These are phyloP conservation scores for Reinhardtius hippoglossoides DNA, from an alignment of 2,113 vertebrate species.

Conservation along the genomic window DNA sequence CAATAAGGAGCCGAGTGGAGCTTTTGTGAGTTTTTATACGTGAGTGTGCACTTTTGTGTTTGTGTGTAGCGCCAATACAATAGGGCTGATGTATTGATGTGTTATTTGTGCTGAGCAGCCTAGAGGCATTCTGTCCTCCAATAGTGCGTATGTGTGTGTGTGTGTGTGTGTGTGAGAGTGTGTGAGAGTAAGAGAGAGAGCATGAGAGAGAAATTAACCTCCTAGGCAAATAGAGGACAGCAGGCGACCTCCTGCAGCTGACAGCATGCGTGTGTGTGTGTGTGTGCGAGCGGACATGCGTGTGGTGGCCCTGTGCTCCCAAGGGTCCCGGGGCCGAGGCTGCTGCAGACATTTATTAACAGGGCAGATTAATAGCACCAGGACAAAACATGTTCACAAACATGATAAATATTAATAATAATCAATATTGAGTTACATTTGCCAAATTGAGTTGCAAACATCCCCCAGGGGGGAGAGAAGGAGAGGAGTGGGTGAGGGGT, in stretches of 20 bases:
- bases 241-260: conserved; percentile 64
- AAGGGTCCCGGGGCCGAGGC: conserved; percentile 68
- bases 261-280: conserved; percentile 61
- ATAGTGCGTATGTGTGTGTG: conserved; percentile 6
- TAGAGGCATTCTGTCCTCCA: conserved; percentile 58
- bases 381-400: conserved; percentile 87
- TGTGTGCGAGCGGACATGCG: conserved; percentile 15
- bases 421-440: conserved; percentile 90
- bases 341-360: conserved; percentile 88
- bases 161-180: too few species aligned
- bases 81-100: conserved; percentile 75
- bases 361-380: conserved; percentile 90
- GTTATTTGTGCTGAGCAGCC: conserved; percentile 75
- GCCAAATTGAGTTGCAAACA: conserved; percentile 84
- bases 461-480: conserved; percentile 74
- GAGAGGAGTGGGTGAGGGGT: neutral
- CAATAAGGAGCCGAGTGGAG: conserved; percentile 14
- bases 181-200: neutral
- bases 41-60: conserved; percentile 56
- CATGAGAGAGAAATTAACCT: conserved; percentile 51
- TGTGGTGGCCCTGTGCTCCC: conserved; percentile 85
- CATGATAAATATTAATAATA: conserved; percentile 96
- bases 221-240: conserved; percentile 69
- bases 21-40: conserved; percentile 33
- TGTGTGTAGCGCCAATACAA: conserved; percentile 59